Evolutionary conservation across 2,888 invertebrate species (phyloP).

Genomic region (Agrypnus murinus): DNA sequence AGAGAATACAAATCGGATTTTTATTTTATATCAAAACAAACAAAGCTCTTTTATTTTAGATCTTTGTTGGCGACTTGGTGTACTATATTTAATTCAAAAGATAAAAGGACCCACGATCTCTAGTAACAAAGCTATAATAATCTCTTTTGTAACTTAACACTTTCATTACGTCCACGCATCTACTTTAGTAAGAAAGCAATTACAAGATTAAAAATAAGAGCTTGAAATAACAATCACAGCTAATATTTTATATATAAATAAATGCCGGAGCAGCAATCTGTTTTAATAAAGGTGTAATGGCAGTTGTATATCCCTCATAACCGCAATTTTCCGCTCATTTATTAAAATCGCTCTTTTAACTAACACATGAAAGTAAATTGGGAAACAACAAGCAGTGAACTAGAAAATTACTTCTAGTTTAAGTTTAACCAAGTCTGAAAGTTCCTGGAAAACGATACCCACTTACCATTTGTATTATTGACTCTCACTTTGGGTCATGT

Average conservation of each 20-base stretch:
- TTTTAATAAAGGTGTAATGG: slow-evolving; percentile 7
- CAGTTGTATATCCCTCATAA: not conserved
- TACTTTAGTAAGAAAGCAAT: not conserved
- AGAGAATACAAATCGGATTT: no score
- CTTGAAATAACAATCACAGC: no score
- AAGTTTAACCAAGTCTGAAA: slow-evolving; percentile 13
- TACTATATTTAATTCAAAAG: slow-evolving; percentile 14
- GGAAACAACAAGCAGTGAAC: slow-evolving; percentile 10
- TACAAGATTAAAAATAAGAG: slow-evolving; percentile 5
- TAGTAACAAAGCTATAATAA: slow-evolving; percentile 2
- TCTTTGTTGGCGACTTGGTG: not conserved
- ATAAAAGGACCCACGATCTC: slow-evolving; percentile 1
- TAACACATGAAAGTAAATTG: slow-evolving; percentile 24
- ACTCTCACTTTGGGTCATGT: no score
- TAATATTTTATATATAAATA: no score
- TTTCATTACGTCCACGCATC: not conserved
- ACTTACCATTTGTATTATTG: no score
- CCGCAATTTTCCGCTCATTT: slow-evolving; percentile 14
- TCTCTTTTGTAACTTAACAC: slow-evolving; percentile 2
- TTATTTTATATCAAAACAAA: no score
- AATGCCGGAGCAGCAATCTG: no score
- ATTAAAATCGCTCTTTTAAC: slow-evolving; percentile 4
- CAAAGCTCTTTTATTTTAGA: no score
- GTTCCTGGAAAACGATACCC: not conserved
- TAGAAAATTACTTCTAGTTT: slow-evolving; percentile 25